Evolutionary conservation across 2,113 vertebrate species (phyloP), one percentile per base, ranked within the genome.

Genomic region (Anhinga anhinga): DNA sequence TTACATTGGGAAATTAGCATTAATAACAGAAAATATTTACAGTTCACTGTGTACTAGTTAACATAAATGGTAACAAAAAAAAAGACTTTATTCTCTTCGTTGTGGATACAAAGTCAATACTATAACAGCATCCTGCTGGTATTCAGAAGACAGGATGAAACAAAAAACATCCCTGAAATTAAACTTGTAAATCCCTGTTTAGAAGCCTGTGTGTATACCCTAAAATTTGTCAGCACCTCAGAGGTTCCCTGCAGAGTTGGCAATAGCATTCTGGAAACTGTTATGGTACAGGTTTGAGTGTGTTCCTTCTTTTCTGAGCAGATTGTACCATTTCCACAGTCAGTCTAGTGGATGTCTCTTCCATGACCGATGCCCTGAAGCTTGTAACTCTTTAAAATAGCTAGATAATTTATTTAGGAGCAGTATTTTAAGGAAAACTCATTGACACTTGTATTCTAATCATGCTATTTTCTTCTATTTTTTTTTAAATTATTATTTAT

Each of bases 381-480:
- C 9, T 40, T 58, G 7, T 7, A 66, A 4, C 6, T 34, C 32
- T 47, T 58, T n/a, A 29, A 63, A 81, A 58, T 12, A 38, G 19
- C 4, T 44, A 47, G 7, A 18, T 45, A 27, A 18, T 9, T 58
- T 59, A 71, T 69, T 55, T 13, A 40, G 34, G 21, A 85, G 5
- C 3, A 49, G 2, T n/a, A 47, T 59, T 88, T 76, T 40, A 44
- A 77, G 15, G 23, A 65, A 80, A 86, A 44, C 3, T 45, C 32
- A 45, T 20, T 11, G 3, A 53, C 10, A 30, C 1, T 77, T 70
- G 1, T 22, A 34, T 53, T 91, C 11, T 14, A 76, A 6, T 67
- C 1, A 21, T 3, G 10, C 0, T 0, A 44, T 63, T 74, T 59
- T 50, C 2, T 49, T 38, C n/a, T 67, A 1, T 3, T 2, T 19